Evolutionary conservation across 2,888 invertebrate species (phyloP).

Genomic region (Hemithea aestivaria): DNA sequence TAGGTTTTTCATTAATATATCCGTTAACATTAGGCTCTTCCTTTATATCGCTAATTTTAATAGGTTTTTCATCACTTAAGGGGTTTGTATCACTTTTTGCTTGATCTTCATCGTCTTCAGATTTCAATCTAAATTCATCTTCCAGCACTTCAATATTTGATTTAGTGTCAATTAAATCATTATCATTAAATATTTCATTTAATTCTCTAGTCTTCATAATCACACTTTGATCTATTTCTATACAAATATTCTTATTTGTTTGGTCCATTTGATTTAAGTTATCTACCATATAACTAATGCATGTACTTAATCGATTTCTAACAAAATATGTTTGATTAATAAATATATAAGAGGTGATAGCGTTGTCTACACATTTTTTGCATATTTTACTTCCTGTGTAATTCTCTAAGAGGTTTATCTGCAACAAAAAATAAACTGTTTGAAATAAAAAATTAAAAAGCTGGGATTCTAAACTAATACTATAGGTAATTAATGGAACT

Average conservation of each 20-base stretch:
- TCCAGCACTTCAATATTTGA: conserved; percentile 58
- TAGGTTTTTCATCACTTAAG: not conserved
- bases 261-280: conserved; percentile 37
- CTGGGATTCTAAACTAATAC: too few species aligned
- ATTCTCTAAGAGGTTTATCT: conserved; percentile 51
- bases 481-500: too few species aligned
- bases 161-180: conserved; percentile 43
- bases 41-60: not conserved
- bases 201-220: conserved; percentile 45
- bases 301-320: conserved; percentile 50
- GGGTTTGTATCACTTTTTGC: conserved; percentile 24
- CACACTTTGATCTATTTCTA: conserved; percentile 52
- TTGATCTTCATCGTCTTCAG: conserved; percentile 45
- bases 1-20: conserved; percentile 31
- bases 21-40: conserved; percentile 41
- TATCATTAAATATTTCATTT: conserved; percentile 37
- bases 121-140: conserved; percentile 62
- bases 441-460: too few species aligned
- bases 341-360: conserved; percentile 58
- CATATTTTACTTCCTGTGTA: conserved; percentile 65
- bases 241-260: conserved; percentile 45
- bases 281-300: conserved; percentile 51
- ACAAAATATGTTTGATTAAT: conserved; percentile 47
- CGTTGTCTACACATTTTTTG: conserved; percentile 56
- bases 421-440: conserved; percentile 58